These are phyloP conservation scores for Diorhabda elongata DNA, from an alignment of 1,140 invertebrate species.

Conservation along the genomic window DNA sequence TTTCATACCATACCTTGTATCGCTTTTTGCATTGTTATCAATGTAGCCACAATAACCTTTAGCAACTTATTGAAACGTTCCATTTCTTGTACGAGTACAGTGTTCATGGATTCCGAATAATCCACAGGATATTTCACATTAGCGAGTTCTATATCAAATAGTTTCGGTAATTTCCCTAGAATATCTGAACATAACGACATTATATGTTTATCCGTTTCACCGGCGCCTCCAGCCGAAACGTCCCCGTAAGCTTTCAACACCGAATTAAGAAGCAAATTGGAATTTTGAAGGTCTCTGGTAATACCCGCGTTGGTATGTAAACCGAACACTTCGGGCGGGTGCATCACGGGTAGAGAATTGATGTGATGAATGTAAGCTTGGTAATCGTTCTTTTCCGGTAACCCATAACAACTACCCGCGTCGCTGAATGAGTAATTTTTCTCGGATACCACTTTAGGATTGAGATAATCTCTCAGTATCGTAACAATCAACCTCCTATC, in stretches of 20 bases:
- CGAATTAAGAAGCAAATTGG: constrained; percentile 55
- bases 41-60: constrained; percentile 58
- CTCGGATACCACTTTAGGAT: constrained; percentile 61
- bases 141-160: constrained; percentile 71
- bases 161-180: constrained; percentile 63
- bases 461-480: constrained; percentile 78
- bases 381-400: constrained; percentile 65
- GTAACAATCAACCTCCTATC: constrained; percentile 82
- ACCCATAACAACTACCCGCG: constrained; percentile 55
- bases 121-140: constrained; percentile 71
- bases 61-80: constrained; percentile 78
- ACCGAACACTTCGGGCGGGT: constrained; percentile 79
- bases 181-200: constrained; percentile 66
- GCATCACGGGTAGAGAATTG: constrained; percentile 59
- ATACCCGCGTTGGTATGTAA: constrained; percentile 83
- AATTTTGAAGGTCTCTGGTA: constrained; percentile 72
- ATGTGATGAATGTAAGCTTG: constrained; percentile 67
- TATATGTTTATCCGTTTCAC: constrained; percentile 53
- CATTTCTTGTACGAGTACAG: constrained; percentile 90
- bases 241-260: constrained; percentile 62
- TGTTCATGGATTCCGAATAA: constrained; percentile 91
- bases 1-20: constrained; percentile 61
- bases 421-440: constrained; percentile 57
- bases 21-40: constrained; percentile 73
- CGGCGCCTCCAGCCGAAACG: constrained; percentile 51